Percentiles rank a stretch among this genome's conserved stretches.
Conservation (phyloP, 2,888 invertebrate genomes). For the Megastigmus dorsalis region DNA sequence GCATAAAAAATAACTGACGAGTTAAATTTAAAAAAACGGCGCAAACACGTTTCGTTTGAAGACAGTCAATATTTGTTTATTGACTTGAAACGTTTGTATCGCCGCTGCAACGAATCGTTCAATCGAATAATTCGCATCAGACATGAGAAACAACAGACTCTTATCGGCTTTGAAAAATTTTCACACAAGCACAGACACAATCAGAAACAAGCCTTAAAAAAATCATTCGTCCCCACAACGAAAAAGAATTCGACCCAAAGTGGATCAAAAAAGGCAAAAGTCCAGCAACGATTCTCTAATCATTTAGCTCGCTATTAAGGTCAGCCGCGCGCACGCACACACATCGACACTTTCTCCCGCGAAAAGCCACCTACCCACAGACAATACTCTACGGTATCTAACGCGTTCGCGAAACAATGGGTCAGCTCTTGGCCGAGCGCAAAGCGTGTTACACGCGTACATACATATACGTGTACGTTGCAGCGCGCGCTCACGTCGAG, state of each 20-base stretch:
- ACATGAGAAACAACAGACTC: background rate
- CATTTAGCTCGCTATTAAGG: conserved; percentile 39
- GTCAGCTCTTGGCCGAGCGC: no score
- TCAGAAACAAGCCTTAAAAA: no score
- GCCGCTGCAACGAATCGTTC: background rate
- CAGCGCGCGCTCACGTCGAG: conserved; percentile 1
- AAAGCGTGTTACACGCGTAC: conserved; percentile 29
- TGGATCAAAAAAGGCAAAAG: background rate
- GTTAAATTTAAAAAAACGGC: no score
- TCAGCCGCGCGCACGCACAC: conserved; percentile 15
- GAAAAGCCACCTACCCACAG: no score
- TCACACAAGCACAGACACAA: background rate
- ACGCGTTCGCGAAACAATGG: conserved; percentile 24
- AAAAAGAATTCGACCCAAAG: no score
- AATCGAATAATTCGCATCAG: background rate
- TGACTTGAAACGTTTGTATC: no score
- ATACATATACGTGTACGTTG: background rate
- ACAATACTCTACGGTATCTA: conserved; percentile 24
- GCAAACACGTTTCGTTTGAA: no score
- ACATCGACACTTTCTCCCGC: conserved; percentile 22
- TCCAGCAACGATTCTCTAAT: conserved; percentile 36
- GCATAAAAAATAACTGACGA: no score
- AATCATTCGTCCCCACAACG: no score
- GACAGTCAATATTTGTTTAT: no score
- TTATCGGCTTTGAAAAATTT: background rate